These are phyloP conservation scores for Aricia artaxerxes DNA, from an alignment of 2,888 invertebrate genomes.

Conservation along the genomic window DNA sequence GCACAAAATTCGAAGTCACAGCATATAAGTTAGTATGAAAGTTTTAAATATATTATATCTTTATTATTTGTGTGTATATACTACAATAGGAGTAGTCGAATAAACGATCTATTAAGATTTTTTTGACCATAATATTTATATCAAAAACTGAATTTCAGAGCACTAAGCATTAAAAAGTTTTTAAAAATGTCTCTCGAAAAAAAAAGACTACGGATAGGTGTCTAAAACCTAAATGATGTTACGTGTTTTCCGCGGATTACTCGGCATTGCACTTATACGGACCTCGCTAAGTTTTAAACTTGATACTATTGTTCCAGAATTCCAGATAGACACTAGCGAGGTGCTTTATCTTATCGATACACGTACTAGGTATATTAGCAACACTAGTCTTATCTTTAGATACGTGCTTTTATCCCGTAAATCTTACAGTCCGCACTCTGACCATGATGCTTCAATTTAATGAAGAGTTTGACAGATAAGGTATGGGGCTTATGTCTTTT, in stretches of 20 bases:
- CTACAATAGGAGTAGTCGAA: too few species aligned
- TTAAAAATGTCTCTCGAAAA: not conserved
- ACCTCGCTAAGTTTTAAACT: not conserved
- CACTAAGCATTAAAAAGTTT: not conserved
- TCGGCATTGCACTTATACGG: slow-evolving; percentile 1
- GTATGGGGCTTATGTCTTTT: too few species aligned
- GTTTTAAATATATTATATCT: too few species aligned
- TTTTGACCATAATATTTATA: too few species aligned
- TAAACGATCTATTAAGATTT: too few species aligned
- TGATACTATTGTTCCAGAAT: not conserved
- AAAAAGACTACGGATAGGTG: not conserved
- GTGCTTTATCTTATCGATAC: slow-evolving; percentile 6
- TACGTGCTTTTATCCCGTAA: not conserved
- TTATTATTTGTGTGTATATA: too few species aligned
- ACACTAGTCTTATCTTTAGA: not conserved
- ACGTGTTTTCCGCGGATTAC: slow-evolving; percentile 12
- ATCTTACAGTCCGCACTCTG: not conserved
- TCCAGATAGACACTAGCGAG: slow-evolving; percentile 4
- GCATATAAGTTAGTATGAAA: too few species aligned
- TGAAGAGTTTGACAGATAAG: too few species aligned
- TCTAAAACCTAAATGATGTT: not conserved
- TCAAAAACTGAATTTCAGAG: not conserved
- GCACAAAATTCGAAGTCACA: too few species aligned
- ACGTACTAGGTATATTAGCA: not conserved
- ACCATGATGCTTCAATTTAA: too few species aligned